These are phyloP conservation scores for Hypena proboscidalis DNA, from an alignment of 2,888 invertebrate species.

Conservation along the genomic window DNA sequence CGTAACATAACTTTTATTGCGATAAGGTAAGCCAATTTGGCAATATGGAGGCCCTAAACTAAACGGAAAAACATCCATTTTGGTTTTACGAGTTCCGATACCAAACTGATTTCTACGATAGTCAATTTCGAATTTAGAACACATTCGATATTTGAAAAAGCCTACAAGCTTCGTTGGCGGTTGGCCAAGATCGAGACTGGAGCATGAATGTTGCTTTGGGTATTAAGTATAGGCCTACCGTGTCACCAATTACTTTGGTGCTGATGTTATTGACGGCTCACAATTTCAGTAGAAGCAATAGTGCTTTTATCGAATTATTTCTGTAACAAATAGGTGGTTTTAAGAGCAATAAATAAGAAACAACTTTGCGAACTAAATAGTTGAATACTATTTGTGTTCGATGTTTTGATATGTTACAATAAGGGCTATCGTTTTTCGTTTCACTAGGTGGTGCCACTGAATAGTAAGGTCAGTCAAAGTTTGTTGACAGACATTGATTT, in stretches of 20 bases:
- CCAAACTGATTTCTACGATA: slow-evolving; percentile 25
- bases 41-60: slow-evolving; percentile 28
- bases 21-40: slow-evolving; percentile 33
- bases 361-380: too few species aligned
- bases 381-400: too few species aligned
- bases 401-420: too few species aligned
- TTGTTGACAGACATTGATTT: too few species aligned
- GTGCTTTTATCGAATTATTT: too few species aligned
- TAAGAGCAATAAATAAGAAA: too few species aligned
- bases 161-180: slow-evolving; percentile 52
- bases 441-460: too few species aligned
- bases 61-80: slow-evolving; percentile 28
- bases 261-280: slow-evolving; percentile 33
- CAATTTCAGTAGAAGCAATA: too few species aligned
- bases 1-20: slow-evolving; percentile 36
- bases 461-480: too few species aligned
- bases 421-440: too few species aligned
- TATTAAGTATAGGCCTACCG: slow-evolving; percentile 20
- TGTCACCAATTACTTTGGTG: slow-evolving; percentile 46
- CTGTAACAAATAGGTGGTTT: too few species aligned
- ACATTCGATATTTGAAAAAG: slow-evolving; percentile 61
- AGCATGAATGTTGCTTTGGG: slow-evolving; percentile 53
- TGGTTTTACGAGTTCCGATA: slow-evolving; percentile 34
- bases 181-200: slow-evolving; percentile 52
- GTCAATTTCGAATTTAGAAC: slow-evolving; percentile 43